Base-by-base conservation (phyloP, 2,113 vertebrate species). In the Misgurnus anguillicaudatus region DNA sequence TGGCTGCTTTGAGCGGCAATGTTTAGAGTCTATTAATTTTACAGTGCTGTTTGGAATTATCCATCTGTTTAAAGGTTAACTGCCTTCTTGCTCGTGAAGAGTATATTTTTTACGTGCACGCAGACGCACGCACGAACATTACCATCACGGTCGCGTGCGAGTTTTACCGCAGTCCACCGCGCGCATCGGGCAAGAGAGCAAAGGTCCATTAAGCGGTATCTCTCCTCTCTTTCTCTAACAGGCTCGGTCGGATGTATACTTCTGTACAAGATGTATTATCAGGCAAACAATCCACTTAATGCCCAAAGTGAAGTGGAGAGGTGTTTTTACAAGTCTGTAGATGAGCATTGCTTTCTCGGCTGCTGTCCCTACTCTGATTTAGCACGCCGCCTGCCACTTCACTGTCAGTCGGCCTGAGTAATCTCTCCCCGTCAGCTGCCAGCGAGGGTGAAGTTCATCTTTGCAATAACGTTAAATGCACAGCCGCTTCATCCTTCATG, bases 41-140 rank as follows among this genome's bases (percentile, higher is more conserved):
- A 92, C 90, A 89, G 90, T 89, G 89, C 91, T 93, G 91, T 94
- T 94, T 92, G 88, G 91, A 92, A 88, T 93, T 92, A 92, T 92
- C 93, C 94, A 93, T 94, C 92, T 94, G 94, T 92, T 94, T 94
- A 95, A 94, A 95, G 94, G 95, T 96, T 94, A 95, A 94, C 91
- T 92, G 92, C 93, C 92, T 92, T 90, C 89, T 90, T 88, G 91
- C 90, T 89, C 91, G 89, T 84, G 92, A 92, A 93, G 93, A 92
- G 91, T 89, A 86, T 87, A 89, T 92, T 86, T 94, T 93, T 92
- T 91, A 93, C 87, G 85, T 85, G 71, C 84, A 81, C 85, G 84
- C 78, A 57, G 58, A 42, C 47, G 67, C 41, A 13, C 78, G 51
- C 80, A 73, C 11, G 70, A 72, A 75, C 39, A 55, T 48, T 61